Conservation (phyloP, 2,113 vertebrate species). For the Malurus melanocephalus region DNA sequence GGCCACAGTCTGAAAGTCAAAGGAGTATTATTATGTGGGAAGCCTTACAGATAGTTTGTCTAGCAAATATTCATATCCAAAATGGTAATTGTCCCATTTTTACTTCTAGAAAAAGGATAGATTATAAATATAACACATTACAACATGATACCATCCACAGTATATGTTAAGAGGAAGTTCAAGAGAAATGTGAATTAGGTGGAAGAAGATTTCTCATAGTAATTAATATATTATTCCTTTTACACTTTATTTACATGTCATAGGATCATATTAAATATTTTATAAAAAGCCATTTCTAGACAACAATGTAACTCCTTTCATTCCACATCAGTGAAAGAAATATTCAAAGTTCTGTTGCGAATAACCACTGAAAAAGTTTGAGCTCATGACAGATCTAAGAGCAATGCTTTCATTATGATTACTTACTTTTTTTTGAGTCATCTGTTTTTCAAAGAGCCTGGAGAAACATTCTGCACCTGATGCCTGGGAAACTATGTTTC, state of each 20-base stretch:
- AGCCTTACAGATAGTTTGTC: neutral
- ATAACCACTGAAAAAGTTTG: neutral
- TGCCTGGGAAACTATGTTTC: neutral
- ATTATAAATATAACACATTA: slow-evolving; percentile 20
- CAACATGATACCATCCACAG: neutral
- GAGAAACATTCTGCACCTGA: neutral
- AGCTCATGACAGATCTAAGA: neutral
- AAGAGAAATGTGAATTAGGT: neutral
- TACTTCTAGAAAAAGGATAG: slow-evolving; percentile 4
- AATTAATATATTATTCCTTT: neutral
- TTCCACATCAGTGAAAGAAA: neutral
- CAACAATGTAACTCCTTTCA: neutral
- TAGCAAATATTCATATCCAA: slow-evolving; percentile 7
- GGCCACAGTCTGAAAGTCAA: slow-evolving; percentile 18
- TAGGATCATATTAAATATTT: neutral
- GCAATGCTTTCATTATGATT: neutral
- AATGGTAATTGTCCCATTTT: neutral
- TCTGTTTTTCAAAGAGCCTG: neutral
- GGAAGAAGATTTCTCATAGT: neutral
- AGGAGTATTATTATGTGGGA: slow-evolving; percentile 3
- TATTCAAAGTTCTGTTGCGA: neutral
- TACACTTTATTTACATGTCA: neutral
- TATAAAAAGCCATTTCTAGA: neutral
- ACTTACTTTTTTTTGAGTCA: neutral
- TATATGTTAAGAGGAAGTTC: neutral